Conservation (phyloP, 2,888 invertebrate species). For the Clusia tigrina region DNA sequence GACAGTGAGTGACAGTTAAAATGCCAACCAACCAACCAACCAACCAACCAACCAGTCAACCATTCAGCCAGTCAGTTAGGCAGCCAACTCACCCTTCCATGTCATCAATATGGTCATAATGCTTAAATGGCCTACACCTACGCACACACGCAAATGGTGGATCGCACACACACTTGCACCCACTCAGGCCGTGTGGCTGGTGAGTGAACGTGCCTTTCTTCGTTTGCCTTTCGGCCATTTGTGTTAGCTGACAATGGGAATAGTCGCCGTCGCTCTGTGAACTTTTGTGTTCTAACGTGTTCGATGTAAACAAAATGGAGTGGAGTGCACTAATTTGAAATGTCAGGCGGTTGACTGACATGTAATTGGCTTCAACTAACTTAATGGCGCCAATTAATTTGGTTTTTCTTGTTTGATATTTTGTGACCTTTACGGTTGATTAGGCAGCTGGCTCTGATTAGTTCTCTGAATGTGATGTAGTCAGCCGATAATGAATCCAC, state of each 20-base stretch:
- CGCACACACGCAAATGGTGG: background rate
- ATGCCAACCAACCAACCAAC: background rate
- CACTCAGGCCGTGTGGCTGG: no score
- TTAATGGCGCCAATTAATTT: conserved; percentile 51
- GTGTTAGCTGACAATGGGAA: background rate
- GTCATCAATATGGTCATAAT: conserved; percentile 5
- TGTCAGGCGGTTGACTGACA: conserved; percentile 46
- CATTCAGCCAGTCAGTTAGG: background rate
- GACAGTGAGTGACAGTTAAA: conserved; percentile 1
- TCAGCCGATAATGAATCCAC: no score
- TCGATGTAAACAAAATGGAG: conserved; percentile 13
- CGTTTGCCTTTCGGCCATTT: conserved; percentile 6
- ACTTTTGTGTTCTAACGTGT: conserved; percentile 10
- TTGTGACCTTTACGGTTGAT: background rate
- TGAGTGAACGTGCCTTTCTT: background rate
- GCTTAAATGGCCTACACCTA: background rate
- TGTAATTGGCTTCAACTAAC: conserved; percentile 48
- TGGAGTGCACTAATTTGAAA: conserved; percentile 41
- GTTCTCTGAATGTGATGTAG: background rate
- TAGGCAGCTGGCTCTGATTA: background rate
- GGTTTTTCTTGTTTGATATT: conserved; percentile 1
- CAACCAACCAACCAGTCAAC: background rate
- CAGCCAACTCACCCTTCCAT: background rate
- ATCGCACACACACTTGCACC: background rate
- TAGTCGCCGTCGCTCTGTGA: conserved; percentile 1